A percentile compares a stretch with the other conserved stretches of the same genome.
phyloP scores from a whole-genome alignment of 2,797 vertebrate species.

The Myiotriccus ornatus region DNA sequence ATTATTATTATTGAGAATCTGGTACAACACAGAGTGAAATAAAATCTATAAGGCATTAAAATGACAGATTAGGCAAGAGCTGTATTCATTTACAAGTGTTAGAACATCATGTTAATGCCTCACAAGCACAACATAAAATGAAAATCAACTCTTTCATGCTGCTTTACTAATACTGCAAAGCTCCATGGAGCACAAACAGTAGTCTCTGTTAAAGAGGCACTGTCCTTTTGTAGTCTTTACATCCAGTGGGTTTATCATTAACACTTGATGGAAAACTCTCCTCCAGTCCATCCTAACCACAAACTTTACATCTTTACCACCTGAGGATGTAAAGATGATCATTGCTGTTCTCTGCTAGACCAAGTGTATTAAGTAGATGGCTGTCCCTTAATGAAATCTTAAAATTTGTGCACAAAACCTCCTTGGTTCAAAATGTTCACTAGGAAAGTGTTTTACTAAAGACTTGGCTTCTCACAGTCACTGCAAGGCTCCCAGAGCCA shows the following conservation, averaged over 20 bases:
- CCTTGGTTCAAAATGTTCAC: background rate
- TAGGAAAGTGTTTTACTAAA: background rate
- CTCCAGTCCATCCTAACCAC: background rate
- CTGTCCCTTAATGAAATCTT: background rate
- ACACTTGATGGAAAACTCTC: constrained; percentile 44
- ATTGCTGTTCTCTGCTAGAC: constrained; percentile 7
- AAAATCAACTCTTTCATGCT: constrained; percentile 88
- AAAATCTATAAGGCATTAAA: constrained; percentile 99
- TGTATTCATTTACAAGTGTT: constrained; percentile 99
- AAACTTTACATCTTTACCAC: background rate
- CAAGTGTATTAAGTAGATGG: background rate
- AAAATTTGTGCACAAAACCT: background rate
- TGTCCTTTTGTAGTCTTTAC: constrained; percentile 65
- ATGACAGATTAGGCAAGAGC: constrained; percentile 96
- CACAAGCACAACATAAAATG: constrained; percentile 92
- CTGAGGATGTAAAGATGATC: constrained; percentile 29
- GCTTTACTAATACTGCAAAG: constrained; percentile 80
- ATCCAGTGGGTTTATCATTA: constrained; percentile 52
- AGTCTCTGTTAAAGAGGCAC: constrained; percentile 71
- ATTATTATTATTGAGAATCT: constrained; percentile 99
- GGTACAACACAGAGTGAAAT: constrained; percentile 94
- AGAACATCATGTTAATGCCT: constrained; percentile 97
- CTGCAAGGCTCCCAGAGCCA: background rate
- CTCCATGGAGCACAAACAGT: constrained; percentile 72
- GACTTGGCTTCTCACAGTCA: background rate